Conservation (phyloP, 2,797 vertebrate genomes). For the Acanthornis magna region DNA sequence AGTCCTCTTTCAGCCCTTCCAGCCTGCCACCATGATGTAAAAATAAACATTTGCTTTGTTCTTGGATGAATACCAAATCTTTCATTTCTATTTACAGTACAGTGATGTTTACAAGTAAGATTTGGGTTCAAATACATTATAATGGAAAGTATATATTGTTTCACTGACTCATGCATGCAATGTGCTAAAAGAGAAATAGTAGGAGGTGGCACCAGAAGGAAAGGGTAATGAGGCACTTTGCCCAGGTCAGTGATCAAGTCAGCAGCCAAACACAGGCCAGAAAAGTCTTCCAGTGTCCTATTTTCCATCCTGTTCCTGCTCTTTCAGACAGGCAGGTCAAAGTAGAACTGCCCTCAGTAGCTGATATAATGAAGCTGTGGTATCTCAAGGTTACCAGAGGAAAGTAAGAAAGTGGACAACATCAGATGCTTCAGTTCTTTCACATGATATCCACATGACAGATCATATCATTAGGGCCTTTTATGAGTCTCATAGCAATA, state of each 20-base stretch:
- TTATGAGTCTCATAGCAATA: not conserved
- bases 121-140: not conserved
- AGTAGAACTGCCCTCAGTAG: not conserved
- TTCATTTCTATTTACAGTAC: constrained; percentile 11
- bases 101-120: constrained; percentile 3
- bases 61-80: not conserved
- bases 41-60: not conserved
- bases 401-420: not conserved
- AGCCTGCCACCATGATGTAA: not conserved
- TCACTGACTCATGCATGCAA: not conserved
- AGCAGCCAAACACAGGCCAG: not conserved
- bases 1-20: not conserved
- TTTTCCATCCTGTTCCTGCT: not conserved
- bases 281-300: not conserved
- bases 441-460: not conserved
- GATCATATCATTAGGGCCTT: not conserved
- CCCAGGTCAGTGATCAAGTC: not conserved
- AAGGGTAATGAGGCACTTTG: not conserved
- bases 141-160: not conserved
- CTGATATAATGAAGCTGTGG: not conserved
- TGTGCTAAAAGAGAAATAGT: not conserved
- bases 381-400: not conserved
- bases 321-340: not conserved
- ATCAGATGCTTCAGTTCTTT: not conserved
- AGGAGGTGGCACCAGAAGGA: not conserved